These are phyloP conservation scores for Galleria mellonella DNA, from an alignment of 1,140 invertebrate genomes.

Conservation along the genomic window DNA sequence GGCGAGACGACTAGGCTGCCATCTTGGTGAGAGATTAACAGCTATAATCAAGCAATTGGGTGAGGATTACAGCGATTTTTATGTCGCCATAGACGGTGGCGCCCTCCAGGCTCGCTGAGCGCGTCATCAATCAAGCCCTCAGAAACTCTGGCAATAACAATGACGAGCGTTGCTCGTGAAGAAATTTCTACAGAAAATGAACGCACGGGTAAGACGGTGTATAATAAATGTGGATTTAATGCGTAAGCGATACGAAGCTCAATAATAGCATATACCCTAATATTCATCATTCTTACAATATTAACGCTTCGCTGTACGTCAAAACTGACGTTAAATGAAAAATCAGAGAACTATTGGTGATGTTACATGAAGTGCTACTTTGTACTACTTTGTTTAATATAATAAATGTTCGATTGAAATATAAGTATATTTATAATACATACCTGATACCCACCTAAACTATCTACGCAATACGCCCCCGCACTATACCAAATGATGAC, in stretches of 20 bases:
- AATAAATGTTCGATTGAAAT: too few species aligned
- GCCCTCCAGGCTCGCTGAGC: constrained; percentile 14
- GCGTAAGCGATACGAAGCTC: constrained; percentile 15
- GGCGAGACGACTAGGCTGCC: constrained; percentile 29
- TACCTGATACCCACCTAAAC: too few species aligned
- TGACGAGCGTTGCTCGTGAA: constrained; percentile 19
- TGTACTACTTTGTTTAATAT: too few species aligned
- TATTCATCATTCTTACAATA: constrained; percentile 2
- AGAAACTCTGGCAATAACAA: constrained; percentile 53
- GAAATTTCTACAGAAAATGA: constrained; percentile 15
- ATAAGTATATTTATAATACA: too few species aligned
- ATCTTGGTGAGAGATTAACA: constrained; percentile 57
- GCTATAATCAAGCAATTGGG: constrained; percentile 66
- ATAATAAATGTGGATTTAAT: constrained; percentile 25
- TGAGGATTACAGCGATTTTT: constrained; percentile 63
- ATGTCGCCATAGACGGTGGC: constrained; percentile 40
- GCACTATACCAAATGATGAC: too few species aligned
- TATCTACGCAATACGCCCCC: too few species aligned
- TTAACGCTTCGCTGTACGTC: too few species aligned
- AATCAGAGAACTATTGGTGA: too few species aligned
- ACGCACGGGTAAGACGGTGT: constrained; percentile 8
- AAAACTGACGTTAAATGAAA: too few species aligned
- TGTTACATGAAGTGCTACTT: too few species aligned
- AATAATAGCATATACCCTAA: constrained; percentile 5
- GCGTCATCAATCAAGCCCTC: constrained; percentile 46